Conservation (phyloP, 37 sponge, comb jelly and placozoan species). For the Axinella damicornis region DNA sequence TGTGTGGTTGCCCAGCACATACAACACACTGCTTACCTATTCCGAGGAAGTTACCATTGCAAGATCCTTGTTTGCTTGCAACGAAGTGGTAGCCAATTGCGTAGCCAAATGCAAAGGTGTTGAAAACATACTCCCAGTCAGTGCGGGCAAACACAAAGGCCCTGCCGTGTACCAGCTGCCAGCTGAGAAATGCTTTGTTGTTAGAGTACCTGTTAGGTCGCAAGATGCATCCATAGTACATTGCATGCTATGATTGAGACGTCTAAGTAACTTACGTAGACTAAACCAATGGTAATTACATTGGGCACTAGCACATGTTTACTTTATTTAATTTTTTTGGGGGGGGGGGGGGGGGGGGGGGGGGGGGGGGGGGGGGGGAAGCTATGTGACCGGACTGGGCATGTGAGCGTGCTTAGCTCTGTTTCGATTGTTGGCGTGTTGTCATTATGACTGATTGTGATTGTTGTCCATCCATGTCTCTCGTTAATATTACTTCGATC, state of each 20-base stretch:
- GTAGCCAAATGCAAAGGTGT: slow-evolving; percentile 71
- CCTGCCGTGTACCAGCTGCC: slow-evolving; percentile 48
- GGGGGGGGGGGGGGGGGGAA: too few species aligned
- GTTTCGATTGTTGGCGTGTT: too few species aligned
- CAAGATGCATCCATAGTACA: neutral
- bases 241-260: neutral
- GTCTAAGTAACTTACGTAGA: too few species aligned
- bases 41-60: slow-evolving; percentile 72
- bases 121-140: slow-evolving; percentile 78
- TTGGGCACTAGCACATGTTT: too few species aligned
- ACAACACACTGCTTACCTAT: slow-evolving; percentile 45
- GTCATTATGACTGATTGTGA: too few species aligned
- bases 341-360: too few species aligned
- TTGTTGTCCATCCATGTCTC: too few species aligned
- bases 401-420: too few species aligned
- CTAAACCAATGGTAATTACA: too few species aligned
- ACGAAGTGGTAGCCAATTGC: slow-evolving; percentile 68
- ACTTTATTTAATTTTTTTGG: too few species aligned
- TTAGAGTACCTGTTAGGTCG: slow-evolving; percentile 58
- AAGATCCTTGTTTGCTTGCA: slow-evolving; percentile 32
- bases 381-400: too few species aligned
- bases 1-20: neutral
- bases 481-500: too few species aligned
- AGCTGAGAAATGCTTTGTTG: slow-evolving; percentile 33
- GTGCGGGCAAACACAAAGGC: slow-evolving; percentile 70